Base-by-base conservation (phyloP, 23 tunicate genomes). In the Pegea sp. region DNA sequence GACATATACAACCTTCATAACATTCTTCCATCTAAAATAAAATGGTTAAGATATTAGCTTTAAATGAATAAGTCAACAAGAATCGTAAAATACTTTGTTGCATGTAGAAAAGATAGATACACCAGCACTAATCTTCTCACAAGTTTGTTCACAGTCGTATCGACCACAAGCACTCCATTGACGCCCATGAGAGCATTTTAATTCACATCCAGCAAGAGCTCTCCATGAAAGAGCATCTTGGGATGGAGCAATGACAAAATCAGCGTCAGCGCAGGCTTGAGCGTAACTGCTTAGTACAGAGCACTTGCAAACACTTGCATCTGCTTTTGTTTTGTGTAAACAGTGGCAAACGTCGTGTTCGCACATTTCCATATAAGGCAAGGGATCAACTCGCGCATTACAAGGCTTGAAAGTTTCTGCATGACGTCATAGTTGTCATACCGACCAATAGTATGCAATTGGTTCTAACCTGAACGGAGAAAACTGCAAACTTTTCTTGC, bases 281-380 rank as follows among this genome's bases (percentile, higher is more conserved):
- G 92, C 72, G 56, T 70, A 78, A 26, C 63, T 74, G 49, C 81
- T 60, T 22, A 78, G 34, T 22, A 78, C 54, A 16, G 63, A 28
- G 38, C 92, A 78, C 63, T 56, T 70, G 61, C 67, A 62, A 0
- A 33, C 2, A 3, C 38, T 29, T 4, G 33, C 13, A 31, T 57
- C 55, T 8, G 22, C 24, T 3, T 3, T 4, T n/a, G 20, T 3
- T 30, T 78, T 70, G 63, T 71, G 72, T 59, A 77, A 27, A 34
- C 71, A 57, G 60, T 68, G 69, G 34, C 92, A 78, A 13, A 78
- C 57, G 64, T 78, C 72, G 33, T 70, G 72, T 44, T 70, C 60
- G 42, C 92, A 78, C 78, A 70, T 64, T 23, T 65, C 29, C 1
- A 71, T 42, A 38, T 70, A 70, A 23, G 61, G 42, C 4, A 3